phyloP scores from a whole-genome alignment of 2,797 vertebrate species.

The Enteromius viviparus region DNA sequence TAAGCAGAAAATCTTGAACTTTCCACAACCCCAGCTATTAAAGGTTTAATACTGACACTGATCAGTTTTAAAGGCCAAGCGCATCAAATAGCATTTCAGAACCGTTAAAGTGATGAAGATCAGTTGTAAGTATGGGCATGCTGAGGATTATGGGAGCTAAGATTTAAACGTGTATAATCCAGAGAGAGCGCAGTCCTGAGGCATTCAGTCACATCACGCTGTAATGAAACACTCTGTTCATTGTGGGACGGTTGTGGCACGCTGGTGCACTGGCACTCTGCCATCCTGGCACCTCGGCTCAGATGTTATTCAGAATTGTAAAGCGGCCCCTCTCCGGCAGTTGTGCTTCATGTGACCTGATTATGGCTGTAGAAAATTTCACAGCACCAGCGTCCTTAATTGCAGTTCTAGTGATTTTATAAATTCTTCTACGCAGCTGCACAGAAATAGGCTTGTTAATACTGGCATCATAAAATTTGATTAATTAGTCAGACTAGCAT shows the following conservation, averaged over 20 bases:
- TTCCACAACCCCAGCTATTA: constrained; percentile 13
- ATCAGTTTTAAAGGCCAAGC: constrained; percentile 32
- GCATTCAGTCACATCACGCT: not conserved
- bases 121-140: not conserved
- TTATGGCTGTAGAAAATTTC: constrained; percentile 28
- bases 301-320: constrained; percentile 1
- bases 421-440: constrained; percentile 25
- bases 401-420: constrained; percentile 27
- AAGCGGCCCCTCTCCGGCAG: not conserved
- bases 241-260: constrained; percentile 1
- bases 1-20: constrained; percentile 25
- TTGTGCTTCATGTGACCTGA: constrained; percentile 26
- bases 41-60: constrained; percentile 17
- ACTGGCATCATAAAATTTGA: constrained; percentile 27
- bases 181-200: constrained; percentile 9
- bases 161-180: constrained; percentile 16
- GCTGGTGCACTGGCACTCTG: not conserved
- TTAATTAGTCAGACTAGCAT: constrained; percentile 31
- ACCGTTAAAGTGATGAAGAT: constrained; percentile 9
- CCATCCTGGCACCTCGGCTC: not conserved
- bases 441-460: constrained; percentile 37
- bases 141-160: constrained; percentile 1
- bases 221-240: constrained; percentile 9
- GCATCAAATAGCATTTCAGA: constrained; percentile 7
- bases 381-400: constrained; percentile 16